Conservation (phyloP, 1,140 invertebrate species). For the Drosophila orena region DNA sequence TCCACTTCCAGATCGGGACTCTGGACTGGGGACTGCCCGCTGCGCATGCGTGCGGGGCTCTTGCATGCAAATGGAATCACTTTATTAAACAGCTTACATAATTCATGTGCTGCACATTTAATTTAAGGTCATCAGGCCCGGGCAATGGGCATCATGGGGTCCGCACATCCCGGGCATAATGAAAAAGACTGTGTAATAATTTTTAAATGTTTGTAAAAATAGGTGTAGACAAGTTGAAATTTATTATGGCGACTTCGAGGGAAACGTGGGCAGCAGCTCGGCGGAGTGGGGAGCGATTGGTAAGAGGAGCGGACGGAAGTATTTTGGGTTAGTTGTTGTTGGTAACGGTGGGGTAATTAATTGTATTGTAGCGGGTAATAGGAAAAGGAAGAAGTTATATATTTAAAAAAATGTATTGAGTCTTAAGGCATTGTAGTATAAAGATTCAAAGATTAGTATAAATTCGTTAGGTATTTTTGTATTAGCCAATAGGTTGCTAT, state of each 20-base stretch:
- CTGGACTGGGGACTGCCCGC: conserved; percentile 58
- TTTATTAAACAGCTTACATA: conserved; percentile 85
- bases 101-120: conserved; percentile 84
- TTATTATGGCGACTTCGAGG: conserved; percentile 74
- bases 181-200: conserved; percentile 82
- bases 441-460: too few relatives aligned
- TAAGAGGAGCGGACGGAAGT: conserved; percentile 27
- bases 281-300: not conserved
- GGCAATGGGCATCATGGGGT: conserved; percentile 38
- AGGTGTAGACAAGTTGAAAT: conserved; percentile 83
- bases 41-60: conserved; percentile 79
- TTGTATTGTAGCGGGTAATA: conserved; percentile 1
- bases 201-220: conserved; percentile 84
- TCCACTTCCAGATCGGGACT: conserved; percentile 33
- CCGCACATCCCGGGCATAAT: conserved; percentile 59
- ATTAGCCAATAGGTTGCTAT: too few relatives aligned
- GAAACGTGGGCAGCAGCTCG: conserved; percentile 33
- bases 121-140: conserved; percentile 81
- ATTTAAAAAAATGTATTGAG: too few relatives aligned
- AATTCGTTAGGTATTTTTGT: too few relatives aligned
- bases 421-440: too few relatives aligned
- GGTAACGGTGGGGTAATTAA: conserved; percentile 8
- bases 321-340: conserved; percentile 30
- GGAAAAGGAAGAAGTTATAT: not conserved
- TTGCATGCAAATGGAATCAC: conserved; percentile 84